Evolutionary conservation across 2,797 vertebrate genomes (phyloP).

Genomic region (Telmatherina bonti): DNA sequence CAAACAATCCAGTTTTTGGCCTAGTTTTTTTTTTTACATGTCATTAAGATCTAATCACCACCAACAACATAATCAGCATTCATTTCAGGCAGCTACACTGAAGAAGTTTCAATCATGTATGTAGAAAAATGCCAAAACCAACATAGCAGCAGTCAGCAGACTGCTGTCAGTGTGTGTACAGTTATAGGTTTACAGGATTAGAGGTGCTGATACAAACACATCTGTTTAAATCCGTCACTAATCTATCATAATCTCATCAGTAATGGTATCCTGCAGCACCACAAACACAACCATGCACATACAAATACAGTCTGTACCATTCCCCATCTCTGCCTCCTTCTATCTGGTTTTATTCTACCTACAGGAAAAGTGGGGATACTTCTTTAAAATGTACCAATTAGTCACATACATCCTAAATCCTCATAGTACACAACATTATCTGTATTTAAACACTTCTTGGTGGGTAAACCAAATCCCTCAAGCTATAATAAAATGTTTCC

Average conservation of each 20-base stretch:
- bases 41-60: constrained; percentile 1
- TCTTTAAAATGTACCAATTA: constrained; percentile 42
- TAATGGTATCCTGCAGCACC: constrained; percentile 68
- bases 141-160: constrained; percentile 7
- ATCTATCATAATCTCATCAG: constrained; percentile 82
- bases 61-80: background rate
- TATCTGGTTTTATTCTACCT: constrained; percentile 25
- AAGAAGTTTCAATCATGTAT: constrained; percentile 4
- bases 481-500: constrained; percentile 10
- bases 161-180: constrained; percentile 21
- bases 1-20: constrained; percentile 9
- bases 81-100: background rate
- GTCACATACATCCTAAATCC: background rate
- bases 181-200: constrained; percentile 79
- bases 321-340: constrained; percentile 14
- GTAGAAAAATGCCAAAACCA: constrained; percentile 14
- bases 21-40: background rate
- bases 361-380: constrained; percentile 35
- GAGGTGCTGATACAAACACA: constrained; percentile 68
- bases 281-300: constrained; percentile 9
- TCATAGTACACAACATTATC: constrained; percentile 16
- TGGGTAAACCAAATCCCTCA: background rate
- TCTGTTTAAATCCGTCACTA: constrained; percentile 80
- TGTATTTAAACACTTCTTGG: constrained; percentile 25
- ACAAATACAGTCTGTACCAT: background rate